Evolutionary conservation across 2,113 vertebrate genomes (phyloP).

Genomic region (Podarcis muralis): DNA sequence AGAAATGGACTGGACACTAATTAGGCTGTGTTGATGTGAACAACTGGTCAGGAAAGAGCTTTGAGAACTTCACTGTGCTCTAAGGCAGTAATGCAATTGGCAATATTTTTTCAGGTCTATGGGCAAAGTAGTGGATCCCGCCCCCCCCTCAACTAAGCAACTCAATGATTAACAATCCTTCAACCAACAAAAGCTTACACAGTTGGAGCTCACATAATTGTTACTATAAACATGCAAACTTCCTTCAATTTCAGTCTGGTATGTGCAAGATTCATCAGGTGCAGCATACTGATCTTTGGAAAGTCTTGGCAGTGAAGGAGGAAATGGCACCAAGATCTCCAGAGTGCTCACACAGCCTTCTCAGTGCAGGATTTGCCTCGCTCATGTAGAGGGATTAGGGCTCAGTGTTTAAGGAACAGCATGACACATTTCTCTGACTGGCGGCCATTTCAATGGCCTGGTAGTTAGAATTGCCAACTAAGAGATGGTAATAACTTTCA

Average conservation of each 20-base stretch:
- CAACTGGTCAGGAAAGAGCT: too few species aligned
- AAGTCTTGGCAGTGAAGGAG: neutral
- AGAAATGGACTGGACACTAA: too few species aligned
- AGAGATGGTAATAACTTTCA: constrained; percentile 57
- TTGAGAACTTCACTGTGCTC: too few species aligned
- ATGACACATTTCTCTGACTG: neutral
- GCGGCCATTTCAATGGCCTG: neutral
- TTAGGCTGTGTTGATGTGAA: too few species aligned
- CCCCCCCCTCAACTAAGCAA: neutral
- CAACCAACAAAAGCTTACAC: neutral
- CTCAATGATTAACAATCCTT: neutral
- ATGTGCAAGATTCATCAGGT: neutral
- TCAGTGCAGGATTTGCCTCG: neutral
- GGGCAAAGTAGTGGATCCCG: neutral
- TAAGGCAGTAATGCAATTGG: neutral
- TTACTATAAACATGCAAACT: neutral
- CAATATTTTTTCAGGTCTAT: neutral
- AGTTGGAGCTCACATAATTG: neutral
- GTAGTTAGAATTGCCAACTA: neutral
- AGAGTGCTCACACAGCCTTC: neutral
- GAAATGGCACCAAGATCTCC: neutral
- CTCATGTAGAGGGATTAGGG: neutral
- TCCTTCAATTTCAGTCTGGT: neutral
- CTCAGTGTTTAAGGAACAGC: neutral
- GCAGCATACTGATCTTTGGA: neutral